Base-by-base conservation (phyloP, 2,888 invertebrate genomes). In the Scotopteryx bipunctaria region DNA sequence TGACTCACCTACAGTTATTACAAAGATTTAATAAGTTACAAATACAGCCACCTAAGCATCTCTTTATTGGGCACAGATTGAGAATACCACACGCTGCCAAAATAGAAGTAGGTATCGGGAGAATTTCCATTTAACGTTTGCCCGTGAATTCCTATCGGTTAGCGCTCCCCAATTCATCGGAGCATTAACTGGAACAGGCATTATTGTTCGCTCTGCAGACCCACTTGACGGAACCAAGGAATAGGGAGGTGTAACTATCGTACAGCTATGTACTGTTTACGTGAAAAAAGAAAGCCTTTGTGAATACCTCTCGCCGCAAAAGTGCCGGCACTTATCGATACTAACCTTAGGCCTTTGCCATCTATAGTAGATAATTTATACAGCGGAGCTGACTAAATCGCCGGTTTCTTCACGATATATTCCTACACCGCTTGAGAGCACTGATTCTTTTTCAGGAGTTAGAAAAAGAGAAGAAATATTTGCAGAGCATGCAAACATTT, bases 131-230 rank as follows among this genome's bases (percentile, higher is more conserved):
- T 76, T 66, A 76, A 69, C 63, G 64, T 72, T 73, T 71, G 65
- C 61, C 67, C 68, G 61, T 65, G 71, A 68, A 72, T 75, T 73
- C 69, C 66, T 71, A 68, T 69, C 64, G 66, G 55, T 59, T 59
- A 62, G 63, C 64, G 67, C 66, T 69, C 63, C 72, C 70, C 71
- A 69, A 79, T 73, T 69, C 77, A 81, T 71, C 63, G 76, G 59
- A 78, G 80, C 81, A 78, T 81, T 78, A 78, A 82, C 71, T 78
- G 78, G 76, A 79, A 77, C 71, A 69, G 70, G 76, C 71, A 74
- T 80, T 78, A 83, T 80, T 82, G 80, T 73, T 74, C 78, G 71
- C 76, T 73, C 32, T n/a, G 23, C 37, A 43, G 69, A 76, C 67
- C 66, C 69, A 69, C 74, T 71, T 73, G 68, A 71, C 70, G 67